These are phyloP conservation scores for Coenonympha arcania DNA, from an alignment of 2,888 invertebrate genomes.

Conservation along the genomic window DNA sequence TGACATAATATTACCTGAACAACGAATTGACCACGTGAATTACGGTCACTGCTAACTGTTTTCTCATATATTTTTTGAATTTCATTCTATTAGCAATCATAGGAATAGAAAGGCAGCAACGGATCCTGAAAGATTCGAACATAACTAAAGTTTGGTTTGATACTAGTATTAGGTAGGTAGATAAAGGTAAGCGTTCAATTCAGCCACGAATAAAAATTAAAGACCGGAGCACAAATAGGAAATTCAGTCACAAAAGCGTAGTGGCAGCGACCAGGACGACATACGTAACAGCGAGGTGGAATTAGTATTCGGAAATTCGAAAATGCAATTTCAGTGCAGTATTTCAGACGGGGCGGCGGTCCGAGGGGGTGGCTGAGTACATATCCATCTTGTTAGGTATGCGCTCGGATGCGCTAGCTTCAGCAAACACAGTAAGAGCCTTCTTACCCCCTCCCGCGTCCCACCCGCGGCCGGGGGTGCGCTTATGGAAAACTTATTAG, in stretches of 20 bases:
- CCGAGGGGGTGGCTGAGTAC: conserved; percentile 62
- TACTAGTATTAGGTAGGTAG: too few relatives aligned
- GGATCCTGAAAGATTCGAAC: too few relatives aligned
- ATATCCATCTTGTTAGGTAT: conserved; percentile 75
- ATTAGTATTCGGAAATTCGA: conserved; percentile 70
- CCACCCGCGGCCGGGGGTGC: conserved; percentile 30
- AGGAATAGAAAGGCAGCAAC: too few relatives aligned
- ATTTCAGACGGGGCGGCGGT: conserved; percentile 48
- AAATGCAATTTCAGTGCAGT: conserved; percentile 72
- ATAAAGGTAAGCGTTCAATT: not conserved
- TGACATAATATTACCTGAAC: too few relatives aligned
- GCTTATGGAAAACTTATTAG: conserved; percentile 75
- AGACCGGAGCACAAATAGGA: conserved; percentile 23
- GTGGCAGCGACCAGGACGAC: conserved; percentile 28
- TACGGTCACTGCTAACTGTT: too few relatives aligned
- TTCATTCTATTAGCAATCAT: too few relatives aligned
- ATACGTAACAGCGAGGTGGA: conserved; percentile 45
- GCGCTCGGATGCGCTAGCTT: conserved; percentile 73
- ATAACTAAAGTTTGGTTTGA: too few relatives aligned
- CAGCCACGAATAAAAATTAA: not conserved
- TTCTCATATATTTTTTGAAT: too few relatives aligned
- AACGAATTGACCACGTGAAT: too few relatives aligned
- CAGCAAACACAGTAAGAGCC: conserved; percentile 74
- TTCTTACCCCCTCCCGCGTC: conserved; percentile 39
- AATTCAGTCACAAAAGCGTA: conserved; percentile 27